Evolutionary conservation across 2,113 vertebrate species (phyloP), one percentile per base, ranked within the genome.

Genomic region (Vidua chalybeata): DNA sequence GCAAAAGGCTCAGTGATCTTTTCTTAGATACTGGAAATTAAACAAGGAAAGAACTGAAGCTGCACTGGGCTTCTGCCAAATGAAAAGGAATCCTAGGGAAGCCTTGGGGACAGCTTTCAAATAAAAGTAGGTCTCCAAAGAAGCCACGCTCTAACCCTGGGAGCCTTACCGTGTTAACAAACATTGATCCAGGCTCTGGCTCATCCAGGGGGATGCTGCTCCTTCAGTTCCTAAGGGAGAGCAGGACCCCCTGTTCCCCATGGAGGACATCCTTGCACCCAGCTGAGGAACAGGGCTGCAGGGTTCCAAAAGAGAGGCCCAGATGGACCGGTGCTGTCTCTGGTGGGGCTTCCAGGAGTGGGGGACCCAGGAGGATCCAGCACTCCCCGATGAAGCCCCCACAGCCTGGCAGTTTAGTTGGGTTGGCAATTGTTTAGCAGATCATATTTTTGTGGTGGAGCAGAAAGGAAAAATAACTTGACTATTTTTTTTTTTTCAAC

Each of bases 1-100:
- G 52, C 67, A 48, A 67, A 88, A 93, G n/a, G 68, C 72, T 90
- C 88, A 67, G 83, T 84, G 77, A 80, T 92, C 89, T 89, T 96
- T 92, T 63, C 89, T 91, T 86, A 87, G 73, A 26, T 63, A 63
- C 30, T 85, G 46, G 55, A 94, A 94, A 89, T 94, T 86, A 94
- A 94, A 85, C 59, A 73, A 82, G 68, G 51, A 61, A 68, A 94
- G 67, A 52, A 30, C 63, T 81, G 61, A 89, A 85, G 78, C 46
- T 68, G 31, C 56, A 28, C 45, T 2, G 3, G n/a, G 39, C 13
- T 78, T 64, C 55, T 93, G 59, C 43, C 68, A 77, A 86, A 90
- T 69, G 33, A 77, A 96, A 87, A 88, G 23, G 61, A 89, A 76
- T 79, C 79, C 39, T 78, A 72, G 88, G 51, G 66, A 96, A 93